Evolutionary conservation across 2,888 invertebrate genomes (phyloP).

Genomic region (Dioctria linearis): DNA sequence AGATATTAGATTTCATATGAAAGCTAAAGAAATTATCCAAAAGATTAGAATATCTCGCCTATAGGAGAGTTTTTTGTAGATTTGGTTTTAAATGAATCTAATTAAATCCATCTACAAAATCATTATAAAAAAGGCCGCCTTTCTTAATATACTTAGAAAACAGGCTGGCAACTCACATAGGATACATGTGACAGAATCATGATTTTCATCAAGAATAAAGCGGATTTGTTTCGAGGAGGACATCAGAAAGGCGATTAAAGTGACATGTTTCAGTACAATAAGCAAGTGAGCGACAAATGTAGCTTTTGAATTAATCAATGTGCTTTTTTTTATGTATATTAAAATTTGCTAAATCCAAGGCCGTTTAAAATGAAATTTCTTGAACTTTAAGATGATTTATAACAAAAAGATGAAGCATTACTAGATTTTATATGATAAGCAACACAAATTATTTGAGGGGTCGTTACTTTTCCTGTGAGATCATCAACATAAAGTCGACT

Average conservation of each 20-base stretch:
- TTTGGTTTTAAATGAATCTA: slow-evolving; percentile 26
- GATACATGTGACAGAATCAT: slow-evolving; percentile 6
- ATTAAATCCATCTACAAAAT: slow-evolving; percentile 43
- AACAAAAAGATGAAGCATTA: too few relatives aligned
- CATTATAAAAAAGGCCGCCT: slow-evolving; percentile 11
- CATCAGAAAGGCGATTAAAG: background rate
- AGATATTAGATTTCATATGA: slow-evolving; percentile 7
- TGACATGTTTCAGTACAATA: background rate
- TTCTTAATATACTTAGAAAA: slow-evolving; percentile 34
- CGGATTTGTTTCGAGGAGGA: slow-evolving; percentile 28
- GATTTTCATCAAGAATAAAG: slow-evolving; percentile 41
- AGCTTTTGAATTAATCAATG: background rate
- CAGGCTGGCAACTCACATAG: slow-evolving; percentile 15
- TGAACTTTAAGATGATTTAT: too few relatives aligned
- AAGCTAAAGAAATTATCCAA: background rate
- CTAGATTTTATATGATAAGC: too few relatives aligned
- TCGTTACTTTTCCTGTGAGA: too few relatives aligned
- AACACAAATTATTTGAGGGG: too few relatives aligned
- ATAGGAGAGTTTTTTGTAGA: slow-evolving; percentile 26
- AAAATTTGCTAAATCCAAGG: too few relatives aligned
- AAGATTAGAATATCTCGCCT: slow-evolving; percentile 32
- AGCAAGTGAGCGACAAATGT: background rate
- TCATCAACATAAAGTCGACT: too few relatives aligned
- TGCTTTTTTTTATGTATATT: too few relatives aligned
- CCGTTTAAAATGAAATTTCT: too few relatives aligned